Percentiles rank a stretch among this genome's conserved stretches.
These are phyloP conservation scores for Lagodon rhomboides DNA, from an alignment of 2,797 vertebrate genomes.

Conservation along the genomic window DNA sequence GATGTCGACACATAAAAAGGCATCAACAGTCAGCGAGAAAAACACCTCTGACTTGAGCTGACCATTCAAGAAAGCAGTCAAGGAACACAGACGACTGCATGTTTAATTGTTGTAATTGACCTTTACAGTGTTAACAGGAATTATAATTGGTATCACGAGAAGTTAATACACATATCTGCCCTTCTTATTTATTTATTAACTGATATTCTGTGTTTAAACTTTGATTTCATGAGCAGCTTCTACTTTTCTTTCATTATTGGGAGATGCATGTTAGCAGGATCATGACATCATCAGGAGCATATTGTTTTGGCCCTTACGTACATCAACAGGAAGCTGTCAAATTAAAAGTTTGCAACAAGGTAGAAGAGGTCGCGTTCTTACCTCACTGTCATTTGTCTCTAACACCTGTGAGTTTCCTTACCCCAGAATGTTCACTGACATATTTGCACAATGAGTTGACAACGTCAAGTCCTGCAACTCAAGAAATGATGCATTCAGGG, in stretches of 20 bases:
- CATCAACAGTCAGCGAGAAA: constrained; percentile 9
- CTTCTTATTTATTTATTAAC: neutral
- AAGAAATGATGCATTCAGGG: neutral
- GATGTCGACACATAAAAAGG: constrained; percentile 33
- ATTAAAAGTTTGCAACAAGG: too few species aligned
- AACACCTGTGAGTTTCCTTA: neutral
- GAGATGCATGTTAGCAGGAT: neutral
- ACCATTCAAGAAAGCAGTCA: too few species aligned
- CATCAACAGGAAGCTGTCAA: too few species aligned
- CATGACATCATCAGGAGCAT: neutral
- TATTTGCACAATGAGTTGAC: neutral
- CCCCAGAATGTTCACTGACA: neutral
- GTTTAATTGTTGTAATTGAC: neutral
- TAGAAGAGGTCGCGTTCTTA: neutral
- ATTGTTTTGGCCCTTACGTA: neutral
- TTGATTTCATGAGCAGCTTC: neutral
- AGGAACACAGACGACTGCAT: too few species aligned
- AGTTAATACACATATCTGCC: too few species aligned
- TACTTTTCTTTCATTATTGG: neutral
- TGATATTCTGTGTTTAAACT: neutral
- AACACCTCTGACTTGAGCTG: constrained; percentile 4
- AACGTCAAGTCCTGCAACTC: neutral
- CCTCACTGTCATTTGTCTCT: neutral
- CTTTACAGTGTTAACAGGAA: neutral
- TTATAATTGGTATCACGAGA: neutral